Percentiles rank a stretch among this genome's conserved stretches.
Evolutionary conservation across 2,113 vertebrate species (phyloP).

Genomic region (Pachypanchax playfairii): DNA sequence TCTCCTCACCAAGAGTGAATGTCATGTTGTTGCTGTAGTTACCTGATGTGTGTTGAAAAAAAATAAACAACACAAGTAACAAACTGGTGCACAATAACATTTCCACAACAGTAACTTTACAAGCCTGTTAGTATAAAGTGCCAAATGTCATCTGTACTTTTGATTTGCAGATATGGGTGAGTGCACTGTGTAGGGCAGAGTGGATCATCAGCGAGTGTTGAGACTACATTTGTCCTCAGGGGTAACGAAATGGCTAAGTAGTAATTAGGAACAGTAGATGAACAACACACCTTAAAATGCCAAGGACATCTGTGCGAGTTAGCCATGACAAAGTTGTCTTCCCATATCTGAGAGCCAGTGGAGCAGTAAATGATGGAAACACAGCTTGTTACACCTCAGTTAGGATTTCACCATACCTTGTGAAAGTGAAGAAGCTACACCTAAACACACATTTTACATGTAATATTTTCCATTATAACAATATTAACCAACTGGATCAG

Average conservation of each 20-base stretch:
- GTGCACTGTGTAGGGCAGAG: not conserved
- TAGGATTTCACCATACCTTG: not conserved
- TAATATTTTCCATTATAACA: not conserved
- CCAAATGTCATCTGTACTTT: constrained; percentile 2
- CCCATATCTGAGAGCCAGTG: constrained; percentile 7
- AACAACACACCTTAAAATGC: constrained; percentile 14
- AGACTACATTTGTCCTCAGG: not conserved
- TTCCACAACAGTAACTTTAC: constrained; percentile 11
- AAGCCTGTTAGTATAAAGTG: not conserved
- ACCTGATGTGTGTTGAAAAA: not conserved
- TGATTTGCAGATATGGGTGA: constrained; percentile 1
- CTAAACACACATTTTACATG: not conserved
- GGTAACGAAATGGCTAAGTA: not conserved
- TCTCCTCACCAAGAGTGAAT: not conserved
- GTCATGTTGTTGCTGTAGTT: not conserved
- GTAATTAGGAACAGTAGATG: constrained; percentile 1
- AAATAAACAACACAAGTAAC: not conserved
- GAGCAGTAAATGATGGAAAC: constrained; percentile 8
- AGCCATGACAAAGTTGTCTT: not conserved
- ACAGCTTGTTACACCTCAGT: not conserved
- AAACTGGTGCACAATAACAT: not conserved
- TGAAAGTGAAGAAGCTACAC: not conserved
- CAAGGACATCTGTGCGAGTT: not conserved
- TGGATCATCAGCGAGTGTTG: not conserved
- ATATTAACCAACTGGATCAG: no score